phyloP scores from a whole-genome alignment of 2,113 vertebrate species.

The Scatophagus argus region DNA sequence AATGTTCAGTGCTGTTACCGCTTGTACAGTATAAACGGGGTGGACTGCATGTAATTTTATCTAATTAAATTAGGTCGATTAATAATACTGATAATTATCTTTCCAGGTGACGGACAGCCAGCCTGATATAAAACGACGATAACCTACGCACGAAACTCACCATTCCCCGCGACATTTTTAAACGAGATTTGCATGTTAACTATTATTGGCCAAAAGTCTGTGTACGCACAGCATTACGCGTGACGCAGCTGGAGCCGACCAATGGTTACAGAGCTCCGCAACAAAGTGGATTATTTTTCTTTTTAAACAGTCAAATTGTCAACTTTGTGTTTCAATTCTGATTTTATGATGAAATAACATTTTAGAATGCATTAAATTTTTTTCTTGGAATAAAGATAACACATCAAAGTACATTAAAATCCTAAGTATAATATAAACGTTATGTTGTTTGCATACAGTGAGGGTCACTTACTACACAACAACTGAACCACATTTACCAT shows the following conservation, averaged over 20 bases:
- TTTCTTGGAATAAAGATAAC: background rate
- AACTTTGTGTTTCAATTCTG: background rate
- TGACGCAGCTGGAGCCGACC: background rate
- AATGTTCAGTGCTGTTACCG: no score
- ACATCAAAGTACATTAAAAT: background rate
- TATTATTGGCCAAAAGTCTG: constrained; percentile 71
- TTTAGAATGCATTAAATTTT: background rate
- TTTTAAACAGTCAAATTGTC: background rate
- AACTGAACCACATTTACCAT: background rate
- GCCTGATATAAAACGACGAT: constrained; percentile 3
- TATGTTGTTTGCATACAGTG: background rate
- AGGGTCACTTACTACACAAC: background rate
- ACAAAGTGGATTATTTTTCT: no score
- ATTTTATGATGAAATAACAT: background rate
- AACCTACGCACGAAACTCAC: constrained; percentile 70
- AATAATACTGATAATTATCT: background rate
- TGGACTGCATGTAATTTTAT: accelerated
- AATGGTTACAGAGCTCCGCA: constrained; percentile 21
- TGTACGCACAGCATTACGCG: background rate
- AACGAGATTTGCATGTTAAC: constrained; percentile 87
- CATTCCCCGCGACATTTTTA: constrained; percentile 90
- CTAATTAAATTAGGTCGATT: accelerated
- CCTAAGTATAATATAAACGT: background rate
- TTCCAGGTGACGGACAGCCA: background rate
- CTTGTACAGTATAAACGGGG: no score